Evolutionary conservation across 2,113 vertebrate species (phyloP).

Genomic region (Petrocephalus microphthalmus): DNA sequence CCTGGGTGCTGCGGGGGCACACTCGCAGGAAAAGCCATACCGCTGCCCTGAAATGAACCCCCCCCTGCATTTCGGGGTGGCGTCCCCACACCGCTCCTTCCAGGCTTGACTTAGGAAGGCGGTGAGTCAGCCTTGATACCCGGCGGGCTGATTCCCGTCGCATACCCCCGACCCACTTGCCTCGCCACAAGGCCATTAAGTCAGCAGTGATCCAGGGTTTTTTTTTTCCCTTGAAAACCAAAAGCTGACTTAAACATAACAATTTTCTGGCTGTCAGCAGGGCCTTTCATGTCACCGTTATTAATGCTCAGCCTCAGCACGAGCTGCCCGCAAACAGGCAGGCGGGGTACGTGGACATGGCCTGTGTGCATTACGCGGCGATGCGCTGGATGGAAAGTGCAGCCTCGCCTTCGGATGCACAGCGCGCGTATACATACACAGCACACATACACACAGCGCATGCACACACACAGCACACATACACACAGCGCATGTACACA

Average conservation of each 20-base stretch:
- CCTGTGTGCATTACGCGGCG: background rate
- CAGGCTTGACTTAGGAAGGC: background rate
- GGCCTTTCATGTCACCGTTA: background rate
- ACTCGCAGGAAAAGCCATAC: background rate
- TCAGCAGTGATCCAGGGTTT: background rate
- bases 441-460: no score
- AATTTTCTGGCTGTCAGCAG: background rate
- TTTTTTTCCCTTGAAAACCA: background rate
- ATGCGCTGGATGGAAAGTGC: background rate
- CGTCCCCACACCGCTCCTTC: background rate
- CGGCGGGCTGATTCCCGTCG: background rate
- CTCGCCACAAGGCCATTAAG: background rate
- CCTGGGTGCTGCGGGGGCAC: background rate
- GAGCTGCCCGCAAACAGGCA: background rate
- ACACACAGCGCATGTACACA: no score
- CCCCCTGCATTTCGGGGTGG: background rate
- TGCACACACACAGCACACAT: no score
- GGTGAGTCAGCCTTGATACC: background rate
- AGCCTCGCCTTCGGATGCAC: background rate
- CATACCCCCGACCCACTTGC: background rate
- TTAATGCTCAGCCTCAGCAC: background rate
- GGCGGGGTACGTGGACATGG: background rate
- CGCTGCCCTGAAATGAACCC: background rate
- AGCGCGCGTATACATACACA: background rate
- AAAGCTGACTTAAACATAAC: slow-evolving; percentile 10